Base-by-base conservation (phyloP, 2,797 vertebrate genomes). In the Protonibea diacanthus region DNA sequence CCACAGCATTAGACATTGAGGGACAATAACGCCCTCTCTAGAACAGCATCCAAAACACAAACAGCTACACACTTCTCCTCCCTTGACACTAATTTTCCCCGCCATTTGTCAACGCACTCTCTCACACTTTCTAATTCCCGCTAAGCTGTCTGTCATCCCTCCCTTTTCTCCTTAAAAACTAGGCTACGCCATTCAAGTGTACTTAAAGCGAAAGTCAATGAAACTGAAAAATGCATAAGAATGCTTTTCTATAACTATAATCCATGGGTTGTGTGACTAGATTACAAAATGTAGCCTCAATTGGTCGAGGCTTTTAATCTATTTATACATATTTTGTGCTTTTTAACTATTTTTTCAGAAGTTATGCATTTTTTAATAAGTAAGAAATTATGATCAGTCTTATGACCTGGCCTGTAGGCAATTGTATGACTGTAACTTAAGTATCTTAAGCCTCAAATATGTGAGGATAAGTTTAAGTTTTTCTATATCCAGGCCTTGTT, bases 1-100 rank as follows among this genome's bases (percentile, higher is more conserved):
- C 81, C 62, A 64, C 52, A 80, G 77, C 72, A 64, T 91, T 71
- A 80, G 86, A 87, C 70, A 76, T 40, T 88, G 76, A 86, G 80
- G 82, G 81, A 86, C 75, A 86, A 91, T 70, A 83, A 85, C 80
- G 59, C 42, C 64, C 71, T 81, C 80, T 74, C 55, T 20, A 60
- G 72, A 87, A 87, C 61, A 44, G 38, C 68, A 74, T 56, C 70
- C 45, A 45, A 33, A 62, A 76, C 81, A 81, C 83, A 80, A 78
- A 78, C 72, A 67, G 65, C 83, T 47, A 83, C 74, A 75, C 76
- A 71, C 51, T 57, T 83, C 61, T 76, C 68, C 67, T 83, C 82
- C 83, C 79, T 40, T 77, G 81, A 80, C 66, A 61, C 77, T 81
- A 67, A 65, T 79, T 68, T 84, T 56, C 71, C 18, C 55, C 73